Evolutionary conservation across 2,113 vertebrate species (phyloP).

Genomic region (Danionella cerebrum): DNA sequence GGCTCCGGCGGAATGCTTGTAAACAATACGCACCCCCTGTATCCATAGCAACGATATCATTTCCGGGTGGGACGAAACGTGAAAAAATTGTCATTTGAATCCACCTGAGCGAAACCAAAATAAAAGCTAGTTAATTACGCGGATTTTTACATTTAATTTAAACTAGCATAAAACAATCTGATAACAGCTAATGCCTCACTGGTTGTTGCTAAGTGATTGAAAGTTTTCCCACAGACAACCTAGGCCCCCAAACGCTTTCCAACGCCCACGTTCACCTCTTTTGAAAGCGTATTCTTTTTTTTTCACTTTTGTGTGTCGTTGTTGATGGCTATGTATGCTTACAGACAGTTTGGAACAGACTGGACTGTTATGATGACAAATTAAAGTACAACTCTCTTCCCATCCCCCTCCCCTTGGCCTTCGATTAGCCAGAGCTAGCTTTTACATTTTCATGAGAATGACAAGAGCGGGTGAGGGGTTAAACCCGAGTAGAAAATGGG

Average conservation of each 20-base stretch:
- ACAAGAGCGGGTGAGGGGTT: conserved; percentile 67
- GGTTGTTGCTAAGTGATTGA: conserved; percentile 66
- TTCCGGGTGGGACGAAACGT: conserved; percentile 35
- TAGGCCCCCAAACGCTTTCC: conserved; percentile 43
- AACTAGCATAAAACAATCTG: no score
- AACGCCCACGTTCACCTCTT: conserved; percentile 7
- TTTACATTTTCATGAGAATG: conserved; percentile 71
- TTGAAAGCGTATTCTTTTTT: background rate
- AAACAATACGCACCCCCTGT: conserved; percentile 39
- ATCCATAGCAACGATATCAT: conserved; percentile 43
- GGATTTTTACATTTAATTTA: no score
- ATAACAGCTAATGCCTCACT: conserved; percentile 63
- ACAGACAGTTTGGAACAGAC: background rate
- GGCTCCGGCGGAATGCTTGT: conserved; percentile 48
- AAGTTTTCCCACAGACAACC: conserved; percentile 65
- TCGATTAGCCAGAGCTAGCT: conserved; percentile 66
- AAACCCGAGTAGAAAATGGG: conserved; percentile 50
- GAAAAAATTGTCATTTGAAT: conserved; percentile 9
- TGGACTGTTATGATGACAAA: background rate
- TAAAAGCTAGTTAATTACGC: background rate
- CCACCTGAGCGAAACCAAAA: no score
- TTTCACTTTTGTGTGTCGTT: no score
- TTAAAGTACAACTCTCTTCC: conserved; percentile 14
- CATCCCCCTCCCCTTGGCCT: conserved; percentile 57
- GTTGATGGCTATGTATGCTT: background rate